Evolutionary conservation across 2,888 invertebrate species (phyloP).

Genomic region (Pseudococcus longispinus): DNA sequence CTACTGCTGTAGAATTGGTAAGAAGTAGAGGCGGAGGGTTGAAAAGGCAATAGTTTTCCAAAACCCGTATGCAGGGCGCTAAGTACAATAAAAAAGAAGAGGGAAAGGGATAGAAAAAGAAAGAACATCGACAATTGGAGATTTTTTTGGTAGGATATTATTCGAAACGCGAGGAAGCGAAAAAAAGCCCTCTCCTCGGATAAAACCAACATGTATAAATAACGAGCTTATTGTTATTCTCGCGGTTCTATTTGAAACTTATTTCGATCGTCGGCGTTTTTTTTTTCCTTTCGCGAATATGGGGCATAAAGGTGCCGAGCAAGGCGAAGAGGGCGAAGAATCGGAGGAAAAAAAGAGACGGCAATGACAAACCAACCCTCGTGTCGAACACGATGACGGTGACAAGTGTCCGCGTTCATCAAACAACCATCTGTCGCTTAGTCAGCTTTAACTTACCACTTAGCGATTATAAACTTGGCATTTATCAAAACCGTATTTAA

Average conservation of each 20-base stretch:
- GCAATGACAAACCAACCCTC: conserved; percentile 47
- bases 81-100: no score
- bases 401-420: conserved; percentile 53
- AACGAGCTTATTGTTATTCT: conserved; percentile 57
- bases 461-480: conserved; percentile 26
- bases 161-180: conserved; percentile 15
- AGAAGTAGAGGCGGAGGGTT: neutral
- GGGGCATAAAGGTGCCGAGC: neutral
- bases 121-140: neutral
- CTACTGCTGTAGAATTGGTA: neutral
- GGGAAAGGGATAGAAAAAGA: neutral
- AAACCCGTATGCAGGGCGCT: neutral
- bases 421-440: conserved; percentile 55
- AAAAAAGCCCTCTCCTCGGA: neutral
- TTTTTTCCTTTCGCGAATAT: neutral
- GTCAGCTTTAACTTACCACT: conserved; percentile 49
- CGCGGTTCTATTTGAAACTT: conserved; percentile 56
- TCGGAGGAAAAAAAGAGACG: neutral
- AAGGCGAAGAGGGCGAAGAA: neutral
- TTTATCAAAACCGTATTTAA: conserved; percentile 53
- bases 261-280: conserved; percentile 46
- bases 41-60: neutral
- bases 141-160: neutral
- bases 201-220: conserved; percentile 53
- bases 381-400: conserved; percentile 35